Conservation (phyloP, 2,797 vertebrate genomes). For the Agapornis canus region DNA sequence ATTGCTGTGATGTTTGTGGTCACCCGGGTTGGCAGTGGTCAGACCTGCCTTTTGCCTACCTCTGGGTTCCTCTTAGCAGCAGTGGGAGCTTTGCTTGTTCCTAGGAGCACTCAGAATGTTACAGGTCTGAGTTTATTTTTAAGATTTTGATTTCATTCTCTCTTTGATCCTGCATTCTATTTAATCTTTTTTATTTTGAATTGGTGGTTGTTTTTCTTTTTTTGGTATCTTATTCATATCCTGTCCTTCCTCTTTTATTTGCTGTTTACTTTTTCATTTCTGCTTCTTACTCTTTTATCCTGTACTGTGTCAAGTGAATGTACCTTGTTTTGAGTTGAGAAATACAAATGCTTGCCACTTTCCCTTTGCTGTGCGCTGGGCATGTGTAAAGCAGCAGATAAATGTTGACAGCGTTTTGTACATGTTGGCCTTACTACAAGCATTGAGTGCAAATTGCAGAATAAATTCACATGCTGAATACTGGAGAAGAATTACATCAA, state of each 20-base stretch:
- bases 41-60: background rate
- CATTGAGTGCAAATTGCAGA: constrained; percentile 18
- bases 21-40: background rate
- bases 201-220: too few relatives aligned
- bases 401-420: constrained; percentile 33
- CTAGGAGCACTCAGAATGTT: background rate
- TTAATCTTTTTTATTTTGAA: background rate
- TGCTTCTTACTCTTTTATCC: background rate
- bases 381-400: constrained; percentile 35
- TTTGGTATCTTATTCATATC: background rate
- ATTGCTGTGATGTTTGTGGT: background rate
- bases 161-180: background rate
- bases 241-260: background rate
- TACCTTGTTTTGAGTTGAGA: constrained; percentile 12
- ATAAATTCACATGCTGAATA: constrained; percentile 26
- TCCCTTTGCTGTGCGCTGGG: constrained; percentile 32
- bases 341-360: constrained; percentile 15
- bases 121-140: background rate
- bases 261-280: background rate
- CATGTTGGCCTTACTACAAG: background rate
- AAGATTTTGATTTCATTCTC: background rate
- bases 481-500: constrained; percentile 22
- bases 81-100: background rate
- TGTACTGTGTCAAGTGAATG: background rate
- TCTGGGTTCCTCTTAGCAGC: background rate